Percentiles rank a stretch among this genome's conserved stretches.
Evolutionary conservation across 2,888 invertebrate species (phyloP).

Genomic region (Apocheima hispidaria): DNA sequence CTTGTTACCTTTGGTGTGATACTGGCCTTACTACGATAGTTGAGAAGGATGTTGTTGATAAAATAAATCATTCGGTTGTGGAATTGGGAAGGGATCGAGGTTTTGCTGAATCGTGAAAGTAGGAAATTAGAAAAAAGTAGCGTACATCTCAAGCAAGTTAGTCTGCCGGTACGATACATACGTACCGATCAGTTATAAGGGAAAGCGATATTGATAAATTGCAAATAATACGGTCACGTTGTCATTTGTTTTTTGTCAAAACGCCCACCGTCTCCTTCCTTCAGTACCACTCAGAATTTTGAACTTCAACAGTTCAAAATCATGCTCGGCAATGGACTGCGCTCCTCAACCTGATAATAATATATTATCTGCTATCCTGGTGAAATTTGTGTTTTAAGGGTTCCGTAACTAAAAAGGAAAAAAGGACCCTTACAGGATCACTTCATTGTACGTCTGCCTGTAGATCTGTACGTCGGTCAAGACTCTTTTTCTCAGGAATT

Average conservation of each 20-base stretch:
- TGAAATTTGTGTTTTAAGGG: no score
- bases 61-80: constrained; percentile 36
- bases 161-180: constrained; percentile 12
- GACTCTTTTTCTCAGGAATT: no score
- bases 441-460: no score
- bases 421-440: no score
- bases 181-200: neutral
- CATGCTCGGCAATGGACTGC: no score
- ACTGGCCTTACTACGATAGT: constrained; percentile 12
- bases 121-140: constrained; percentile 22
- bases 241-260: neutral
- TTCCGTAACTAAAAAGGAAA: no score
- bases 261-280: no score
- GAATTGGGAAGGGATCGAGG: constrained; percentile 19
- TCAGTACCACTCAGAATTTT: no score
- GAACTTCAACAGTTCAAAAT: no score
- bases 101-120: constrained; percentile 14
- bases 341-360: no score
- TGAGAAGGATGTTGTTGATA: constrained; percentile 25
- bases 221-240: neutral
- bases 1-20: neutral
- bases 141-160: constrained; percentile 7
- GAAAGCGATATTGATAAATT: constrained; percentile 9
- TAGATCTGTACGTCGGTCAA: no score
- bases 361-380: no score